Base-by-base conservation (phyloP, 2,888 invertebrate species). In the Clivina fossor region DNA sequence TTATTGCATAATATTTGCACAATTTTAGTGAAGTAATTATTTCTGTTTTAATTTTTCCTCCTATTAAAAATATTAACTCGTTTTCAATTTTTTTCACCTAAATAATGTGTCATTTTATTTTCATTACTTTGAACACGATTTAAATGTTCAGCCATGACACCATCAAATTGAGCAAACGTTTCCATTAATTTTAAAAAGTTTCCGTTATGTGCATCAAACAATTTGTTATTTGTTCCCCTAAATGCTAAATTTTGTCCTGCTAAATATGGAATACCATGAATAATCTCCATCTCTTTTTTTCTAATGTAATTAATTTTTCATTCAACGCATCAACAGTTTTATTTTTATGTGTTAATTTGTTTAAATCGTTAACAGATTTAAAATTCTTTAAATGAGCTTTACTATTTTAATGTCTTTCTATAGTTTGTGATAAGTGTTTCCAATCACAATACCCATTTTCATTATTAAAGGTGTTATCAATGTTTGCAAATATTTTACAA, bases 151-250 rank as follows among this genome's bases (percentile, higher is more conserved):
- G 19, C 9, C n/a, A 26, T 13, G n/a, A 35, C 33, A 28, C 22
- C 5, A 38, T 56, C 55, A 55, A 58, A 58, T 28, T 48, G 33
- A 11, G 54, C 35, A 37, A 60, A 18, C n/a, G 11, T 40, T 48
- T 55, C 47, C 8, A 60, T 19, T 16, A 43, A 20, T 24, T 57
- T 50, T 18, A 60, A 32, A 49, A 58, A 55, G 43, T 43, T 57
- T 18, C 51, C 57, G 37, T 51, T 57, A 11, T 49, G n/a, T 15
- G 37, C n/a, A 9, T 38, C 32, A 13, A 32, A 57, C 15, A 57
- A 37, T 28, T 38, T 38, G 3, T 53, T 22, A 22, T 13, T 30
- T 2, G 16, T 46, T 18, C 57, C 51, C 4, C 57, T 33, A 22
- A 57, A 53, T 11, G 51, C 57, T 18, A 57, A 26, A 44, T 40